Conservation (phyloP, 2,888 invertebrate genomes). For the Nasonia oneida region DNA sequence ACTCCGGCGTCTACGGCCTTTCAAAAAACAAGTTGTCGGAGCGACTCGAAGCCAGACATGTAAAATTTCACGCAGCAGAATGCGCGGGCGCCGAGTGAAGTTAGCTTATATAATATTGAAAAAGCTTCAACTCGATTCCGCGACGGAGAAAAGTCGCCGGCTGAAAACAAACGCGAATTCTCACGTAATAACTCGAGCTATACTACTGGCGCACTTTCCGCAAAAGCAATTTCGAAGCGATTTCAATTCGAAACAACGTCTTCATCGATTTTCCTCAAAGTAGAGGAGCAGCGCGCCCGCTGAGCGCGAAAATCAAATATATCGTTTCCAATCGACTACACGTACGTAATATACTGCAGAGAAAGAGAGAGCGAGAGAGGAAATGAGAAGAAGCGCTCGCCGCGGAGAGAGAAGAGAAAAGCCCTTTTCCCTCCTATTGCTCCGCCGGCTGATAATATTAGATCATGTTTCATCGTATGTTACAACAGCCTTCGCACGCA, state of each 20-base stretch:
- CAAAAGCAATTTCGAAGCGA: slow-evolving; percentile 52
- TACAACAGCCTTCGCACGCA: slow-evolving; percentile 46
- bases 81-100: not conserved
- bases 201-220: not conserved
- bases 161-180: slow-evolving; percentile 1
- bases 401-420: slow-evolving; percentile 10
- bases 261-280: slow-evolving; percentile 50
- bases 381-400: slow-evolving; percentile 3
- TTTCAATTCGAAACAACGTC: slow-evolving; percentile 58
- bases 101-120: not conserved
- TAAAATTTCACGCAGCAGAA: not conserved
- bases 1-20: not conserved
- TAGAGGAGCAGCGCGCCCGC: slow-evolving; percentile 4
- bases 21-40: no score
- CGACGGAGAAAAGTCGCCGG: not conserved
- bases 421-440: not conserved
- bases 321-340: slow-evolving; percentile 56
- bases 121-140: not conserved
- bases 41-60: not conserved
- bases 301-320: slow-evolving; percentile 57
- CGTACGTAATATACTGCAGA: slow-evolving; percentile 52
- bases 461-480: slow-evolving; percentile 50
- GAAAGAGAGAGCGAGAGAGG: not conserved
- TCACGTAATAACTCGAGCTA: slow-evolving; percentile 4
- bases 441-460: no score